Base-by-base conservation (phyloP, 2,888 invertebrate genomes). In the Agonopterix subpropinquella region DNA sequence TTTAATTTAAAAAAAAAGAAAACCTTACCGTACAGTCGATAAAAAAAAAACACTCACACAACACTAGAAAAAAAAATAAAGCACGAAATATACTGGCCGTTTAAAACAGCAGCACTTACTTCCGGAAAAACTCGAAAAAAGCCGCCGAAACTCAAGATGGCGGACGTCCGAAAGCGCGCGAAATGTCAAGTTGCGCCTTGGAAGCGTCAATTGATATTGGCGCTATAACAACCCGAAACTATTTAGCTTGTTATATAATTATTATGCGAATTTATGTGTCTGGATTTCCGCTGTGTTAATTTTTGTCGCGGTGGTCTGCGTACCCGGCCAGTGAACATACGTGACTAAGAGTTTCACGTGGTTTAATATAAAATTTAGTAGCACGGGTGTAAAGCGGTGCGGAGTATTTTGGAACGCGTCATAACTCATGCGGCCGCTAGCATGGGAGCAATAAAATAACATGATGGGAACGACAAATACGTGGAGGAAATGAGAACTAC, bases 321-420 rank as follows among this genome's bases (percentile, higher is more conserved):
- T 67, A 67, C 81, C 68, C 77, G 76, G 68, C 78, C 76, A 75
- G 65, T 67, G 77, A 72, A 67, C 69, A 70, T 75, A 71, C 78
- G 83, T 83, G 82, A 85, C 85, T 84, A 83, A 80, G 70, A 64
- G 57, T 56, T 73, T 75, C 78, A 77, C 77, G 71, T 80, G 78
- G 59, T 75, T 74, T 77, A 67, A 77, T 77, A 75, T 76, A 80
- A 82, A 81, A 79, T 83, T 82, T 78, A 77, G 76, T 77, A 73
- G 76, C 73, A 70, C 67, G 64, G 65, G 65, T 63, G 74, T 72
- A 78, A 77, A 73, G 28, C 64, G 65, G 63, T 68, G 28, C 58
- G 65, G 69, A 76, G 79, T 84, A 83, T 83, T 84, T 83, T 70
- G 66, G 80, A 80, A 62, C 70, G 65, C 67, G 66, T 69, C 70